Percentiles rank a stretch among this genome's conserved stretches.
These are phyloP conservation scores for Gallinago nigripennis DNA, from an alignment of 2,797 vertebrate genomes.

Conservation along the genomic window DNA sequence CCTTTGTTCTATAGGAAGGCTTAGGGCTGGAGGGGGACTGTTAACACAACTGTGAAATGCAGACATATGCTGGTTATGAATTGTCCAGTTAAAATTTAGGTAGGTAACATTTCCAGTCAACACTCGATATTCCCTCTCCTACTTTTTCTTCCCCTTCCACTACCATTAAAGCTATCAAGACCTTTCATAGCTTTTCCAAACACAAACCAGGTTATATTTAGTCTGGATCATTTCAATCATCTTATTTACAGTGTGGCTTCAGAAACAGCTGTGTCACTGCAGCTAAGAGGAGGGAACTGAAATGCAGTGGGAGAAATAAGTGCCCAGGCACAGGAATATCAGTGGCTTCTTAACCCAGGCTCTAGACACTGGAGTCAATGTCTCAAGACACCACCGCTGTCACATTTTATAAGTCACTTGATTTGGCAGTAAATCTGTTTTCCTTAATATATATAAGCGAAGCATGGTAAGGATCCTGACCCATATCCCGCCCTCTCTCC, in stretches of 20 bases:
- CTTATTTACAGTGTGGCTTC: not conserved
- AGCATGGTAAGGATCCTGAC: not conserved
- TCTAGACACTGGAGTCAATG: not conserved
- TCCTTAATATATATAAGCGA: not conserved
- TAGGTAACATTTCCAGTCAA: not conserved
- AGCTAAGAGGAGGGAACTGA: not conserved
- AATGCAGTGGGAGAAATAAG: not conserved
- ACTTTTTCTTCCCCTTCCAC: not conserved
- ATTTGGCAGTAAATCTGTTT: not conserved
- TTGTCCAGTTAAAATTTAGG: not conserved
- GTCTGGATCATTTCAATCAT: not conserved
- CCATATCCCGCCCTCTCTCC: not conserved
- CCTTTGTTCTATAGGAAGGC: not conserved
- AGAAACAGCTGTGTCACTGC: not conserved
- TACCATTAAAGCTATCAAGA: not conserved
- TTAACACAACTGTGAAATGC: not conserved
- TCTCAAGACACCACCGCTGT: not conserved
- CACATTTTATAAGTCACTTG: not conserved
- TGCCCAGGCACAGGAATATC: not conserved
- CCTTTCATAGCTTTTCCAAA: not conserved
- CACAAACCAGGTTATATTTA: not conserved
- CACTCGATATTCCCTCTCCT: not conserved
- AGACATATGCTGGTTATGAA: not conserved
- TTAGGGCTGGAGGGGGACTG: not conserved
- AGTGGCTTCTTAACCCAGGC: not conserved